Evolutionary conservation across 2,113 vertebrate genomes (phyloP), one percentile per base, ranked within the genome.

Genomic region (Gymnarchus niloticus): DNA sequence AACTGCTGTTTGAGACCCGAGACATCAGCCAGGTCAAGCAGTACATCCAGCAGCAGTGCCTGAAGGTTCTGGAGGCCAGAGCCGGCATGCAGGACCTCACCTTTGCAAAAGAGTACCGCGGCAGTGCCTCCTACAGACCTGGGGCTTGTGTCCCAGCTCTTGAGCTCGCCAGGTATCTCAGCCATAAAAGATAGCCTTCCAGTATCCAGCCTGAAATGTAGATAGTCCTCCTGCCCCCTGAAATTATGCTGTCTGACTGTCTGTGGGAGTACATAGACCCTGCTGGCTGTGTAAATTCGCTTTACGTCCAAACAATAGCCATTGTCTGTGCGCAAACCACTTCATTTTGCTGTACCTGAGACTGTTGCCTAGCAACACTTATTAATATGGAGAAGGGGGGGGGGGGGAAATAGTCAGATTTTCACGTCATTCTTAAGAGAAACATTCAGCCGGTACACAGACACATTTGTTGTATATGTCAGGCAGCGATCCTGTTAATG

Each of bases 11-110:
- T 92, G 98, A 99, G 94, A 97, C 96, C 1, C 95, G 98, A 89
- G 98, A 99, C 92, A 96, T 99, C 90, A 99, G 97, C 93, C 96
- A 96, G 93, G 98, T 99, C 90, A 99, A 98, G 91, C 96, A 96
- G 87, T 99, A 96, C 0, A 97, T 99, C 76, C 97, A 99, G 92
- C 95, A 94, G 82, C 98, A 99, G 89, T 98, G 97, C 88, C 89
- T 96, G 91, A 99, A 99, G 89, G 92, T 99, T 86, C 89, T 99
- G 86, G 97, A 99, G 86, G 97, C 96, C 86, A 96, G 95, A 86
- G 97, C 97, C 92, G 99, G 96, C 92, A 94, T 99, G 92, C 98
- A 99, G 91, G 98, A 99, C 88, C 96, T 99, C 28, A 99, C 97
- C 88, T 99, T 99, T 78, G 97, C 97, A 65, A 99, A 99, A 89